Evolutionary conservation across 2,888 invertebrate species (phyloP).

Genomic region (Dione vanillae): DNA sequence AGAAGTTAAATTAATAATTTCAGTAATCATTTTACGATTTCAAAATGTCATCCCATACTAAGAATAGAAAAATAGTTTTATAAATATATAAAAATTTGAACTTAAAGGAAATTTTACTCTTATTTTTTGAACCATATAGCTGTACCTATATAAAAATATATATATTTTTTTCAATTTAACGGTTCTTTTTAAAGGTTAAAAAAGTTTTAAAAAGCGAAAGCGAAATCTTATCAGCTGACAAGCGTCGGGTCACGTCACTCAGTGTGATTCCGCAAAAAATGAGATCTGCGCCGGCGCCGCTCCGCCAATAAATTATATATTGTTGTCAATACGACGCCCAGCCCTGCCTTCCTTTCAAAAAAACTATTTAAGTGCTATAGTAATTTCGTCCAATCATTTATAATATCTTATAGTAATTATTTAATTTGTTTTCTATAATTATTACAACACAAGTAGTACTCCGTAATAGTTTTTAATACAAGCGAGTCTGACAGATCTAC

Average conservation of each 20-base stretch:
- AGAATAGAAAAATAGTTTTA: no score
- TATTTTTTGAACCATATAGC: no score
- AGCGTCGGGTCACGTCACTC: constrained; percentile 54
- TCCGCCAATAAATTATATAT: constrained; percentile 74
- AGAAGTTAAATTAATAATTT: no score
- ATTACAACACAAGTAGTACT: no score
- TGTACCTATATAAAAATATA: no score
- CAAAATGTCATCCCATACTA: no score
- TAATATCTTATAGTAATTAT: not conserved
- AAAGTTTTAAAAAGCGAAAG: constrained; percentile 36
- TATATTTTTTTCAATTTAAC: constrained; percentile 8
- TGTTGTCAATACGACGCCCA: constrained; percentile 74
- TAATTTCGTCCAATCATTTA: constrained; percentile 20
- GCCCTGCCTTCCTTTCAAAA: constrained; percentile 55
- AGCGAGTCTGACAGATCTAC: no score
- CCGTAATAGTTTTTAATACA: no score
- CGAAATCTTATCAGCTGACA: constrained; percentile 50
- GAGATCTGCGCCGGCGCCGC: constrained; percentile 64
- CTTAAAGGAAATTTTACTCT: no score
- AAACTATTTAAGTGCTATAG: constrained; percentile 30
- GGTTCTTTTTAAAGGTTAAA: constrained; percentile 29
- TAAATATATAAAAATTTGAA: no score
- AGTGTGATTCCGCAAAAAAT: constrained; percentile 55
- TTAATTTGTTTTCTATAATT: not conserved
- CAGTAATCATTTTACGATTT: no score